Evolutionary conservation across 37 sponge, comb jelly and placozoan species (phyloP), one percentile per base, ranked within the genome.

Genomic region (Agelas oroides): DNA sequence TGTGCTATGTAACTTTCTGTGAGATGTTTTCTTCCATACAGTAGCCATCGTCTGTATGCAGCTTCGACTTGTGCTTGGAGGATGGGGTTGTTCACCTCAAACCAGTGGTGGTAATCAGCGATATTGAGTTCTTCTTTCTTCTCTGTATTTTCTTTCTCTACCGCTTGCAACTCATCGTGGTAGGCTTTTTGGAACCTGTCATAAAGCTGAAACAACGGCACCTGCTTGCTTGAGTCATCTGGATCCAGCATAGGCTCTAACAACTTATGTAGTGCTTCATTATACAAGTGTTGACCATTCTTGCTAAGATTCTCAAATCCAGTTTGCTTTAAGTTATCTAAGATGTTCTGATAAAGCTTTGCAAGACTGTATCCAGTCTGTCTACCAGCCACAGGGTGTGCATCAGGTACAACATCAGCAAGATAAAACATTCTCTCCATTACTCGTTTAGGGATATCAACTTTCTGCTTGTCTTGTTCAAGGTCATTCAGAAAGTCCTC

Each of bases 341-440:
- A 56, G 5, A 87, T 73, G 36, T 65, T 72, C 20, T 72, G 34
- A 34, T 87, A 87, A 21, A 73, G 18, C 0, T 1, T 35, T 20
- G 87, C 71, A 55, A 87, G 23, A 32, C 81, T 79, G 40, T 87
- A 56, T 64, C 81, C 74, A 34, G 73, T 87, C 21, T 33, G 46
- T 53, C 73, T 66, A 2, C 81, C 87, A 33, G 61, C 59, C 15
- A 87, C 27, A 52, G 79, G 87, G 31, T 80, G 75, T 53, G 40
- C 41, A 23, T 81, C 81, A n/a, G 62, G 65, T 33, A 80, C 75
- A 8, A 57, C 81, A 87, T 87, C 87, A 23, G 80, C 73, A 24
- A 87, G 24, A 40, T 73, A 30, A 56, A 87, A 87, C 65, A 76
- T 54, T 30, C 80, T 87, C 69, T 87, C 81, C 81, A 80, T 79